A percentile compares a stretch with the other conserved stretches of the same genome.
These are phyloP conservation scores for Fabriciana adippe DNA, from an alignment of 2,888 invertebrate species.

Conservation along the genomic window DNA sequence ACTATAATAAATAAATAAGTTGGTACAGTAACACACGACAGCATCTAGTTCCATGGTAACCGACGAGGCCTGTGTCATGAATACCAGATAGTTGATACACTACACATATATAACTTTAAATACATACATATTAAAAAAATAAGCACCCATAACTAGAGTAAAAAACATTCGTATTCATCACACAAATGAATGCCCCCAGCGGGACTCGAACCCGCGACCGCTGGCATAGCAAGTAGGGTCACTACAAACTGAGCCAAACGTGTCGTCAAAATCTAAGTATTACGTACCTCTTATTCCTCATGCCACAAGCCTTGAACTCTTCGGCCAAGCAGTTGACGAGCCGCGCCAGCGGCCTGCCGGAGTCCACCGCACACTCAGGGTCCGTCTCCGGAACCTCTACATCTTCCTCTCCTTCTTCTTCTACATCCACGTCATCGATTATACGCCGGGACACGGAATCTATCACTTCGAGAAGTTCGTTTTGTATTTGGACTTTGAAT, in stretches of 20 bases:
- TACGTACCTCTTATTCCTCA: constrained; percentile 65
- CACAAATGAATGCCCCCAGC: too few species aligned
- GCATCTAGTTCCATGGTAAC: too few species aligned
- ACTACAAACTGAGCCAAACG: too few species aligned
- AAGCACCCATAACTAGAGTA: too few species aligned
- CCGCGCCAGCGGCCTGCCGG: constrained; percentile 64
- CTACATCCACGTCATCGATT: constrained; percentile 80
- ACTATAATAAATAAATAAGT: background rate
- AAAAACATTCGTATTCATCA: too few species aligned
- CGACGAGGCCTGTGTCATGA: too few species aligned
- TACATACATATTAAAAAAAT: too few species aligned
- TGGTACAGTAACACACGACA: background rate
- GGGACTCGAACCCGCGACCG: too few species aligned
- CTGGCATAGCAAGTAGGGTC: too few species aligned
- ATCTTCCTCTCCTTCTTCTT: constrained; percentile 59
- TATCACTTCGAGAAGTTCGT: constrained; percentile 90
- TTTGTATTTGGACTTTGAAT: constrained; percentile 91
- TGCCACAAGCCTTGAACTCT: constrained; percentile 67
- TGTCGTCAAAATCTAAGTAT: background rate
- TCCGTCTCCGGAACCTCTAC: constrained; percentile 46
- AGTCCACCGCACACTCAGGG: constrained; percentile 57
- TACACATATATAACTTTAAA: too few species aligned
- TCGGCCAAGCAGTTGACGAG: constrained; percentile 62
- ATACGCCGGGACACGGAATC: constrained; percentile 90
- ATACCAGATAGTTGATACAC: too few species aligned